These are phyloP conservation scores for Styela plicata DNA, from an alignment of 23 tunicate genomes.

Conservation along the genomic window DNA sequence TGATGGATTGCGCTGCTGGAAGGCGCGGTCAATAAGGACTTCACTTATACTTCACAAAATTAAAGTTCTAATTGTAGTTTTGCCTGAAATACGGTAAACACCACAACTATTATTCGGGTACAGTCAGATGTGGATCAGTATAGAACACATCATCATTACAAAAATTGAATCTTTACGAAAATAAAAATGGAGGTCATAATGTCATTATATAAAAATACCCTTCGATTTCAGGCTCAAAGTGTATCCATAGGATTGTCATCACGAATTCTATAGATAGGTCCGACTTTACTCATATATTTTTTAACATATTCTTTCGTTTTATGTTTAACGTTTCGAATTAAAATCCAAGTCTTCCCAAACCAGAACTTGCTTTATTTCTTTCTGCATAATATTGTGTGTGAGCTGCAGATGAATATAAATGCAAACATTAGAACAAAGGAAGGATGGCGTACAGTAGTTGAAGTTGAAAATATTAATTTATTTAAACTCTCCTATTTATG, in stretches of 20 bases:
- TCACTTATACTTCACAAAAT: no score
- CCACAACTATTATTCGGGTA: no score
- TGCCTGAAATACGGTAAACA: no score
- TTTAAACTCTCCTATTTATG: no score
- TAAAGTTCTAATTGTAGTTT: no score
- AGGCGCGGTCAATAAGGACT: no score
- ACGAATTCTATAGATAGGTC: constrained; percentile 59
- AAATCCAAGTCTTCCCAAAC: constrained; percentile 87
- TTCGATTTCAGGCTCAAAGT: background rate
- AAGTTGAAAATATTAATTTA: no score
- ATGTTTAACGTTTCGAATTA: constrained; percentile 78
- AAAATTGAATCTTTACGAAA: no score
- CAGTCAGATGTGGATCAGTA: no score
- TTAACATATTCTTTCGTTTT: constrained; percentile 88
- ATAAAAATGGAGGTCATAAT: background rate
- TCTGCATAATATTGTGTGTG: constrained; percentile 69
- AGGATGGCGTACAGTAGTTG: background rate
- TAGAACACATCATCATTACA: no score
- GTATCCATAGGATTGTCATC: constrained; percentile 44
- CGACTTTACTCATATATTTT: constrained; percentile 81
- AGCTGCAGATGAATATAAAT: constrained; percentile 38
- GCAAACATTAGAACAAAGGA: background rate
- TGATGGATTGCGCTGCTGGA: no score
- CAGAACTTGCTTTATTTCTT: constrained; percentile 81
- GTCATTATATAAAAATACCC: background rate